Base-by-base conservation (phyloP, 2,797 vertebrate species). In the Bufotes viridis region DNA sequence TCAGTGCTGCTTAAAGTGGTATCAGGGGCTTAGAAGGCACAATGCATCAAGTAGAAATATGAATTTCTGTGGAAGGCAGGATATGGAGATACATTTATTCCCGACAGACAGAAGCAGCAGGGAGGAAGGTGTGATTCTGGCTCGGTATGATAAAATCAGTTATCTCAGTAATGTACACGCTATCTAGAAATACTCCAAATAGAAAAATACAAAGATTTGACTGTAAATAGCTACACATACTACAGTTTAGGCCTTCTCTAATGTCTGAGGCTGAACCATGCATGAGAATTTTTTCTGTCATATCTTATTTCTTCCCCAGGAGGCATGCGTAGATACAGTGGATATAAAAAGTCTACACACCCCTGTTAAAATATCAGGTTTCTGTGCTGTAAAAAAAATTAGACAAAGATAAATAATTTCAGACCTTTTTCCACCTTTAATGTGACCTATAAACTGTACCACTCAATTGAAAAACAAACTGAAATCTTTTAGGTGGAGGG, bases 1-100 rank as follows among this genome's bases (percentile, higher is more conserved):
- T 84, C 89, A 85, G 86, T 91, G 88, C 90, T 89, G 88, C n/a
- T 92, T 85, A 70, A 3, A 72, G 74, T 89, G 76, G 90, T 89
- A 61, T 24, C 83, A 61, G 26, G 58, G 72, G 72, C 70, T 76
- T 76, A 60, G 34, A 55, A 76, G 74, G 34, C 58, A 61, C 84
- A 7, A 15, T 29, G 34, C 26, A 84, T 61, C 18, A 70, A 60
- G 24, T 63, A 51, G 57, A 79, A 80, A 78, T 78, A 65, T 53
- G 74, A 78, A n/a, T 26, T 42, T 65, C 29, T 11, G 42, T 13
- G 57, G 70, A 74, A 74, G 69, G 72, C 20, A 75, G 60, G 34
- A 74, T 51, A 76, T 13, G 49, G 49, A 49, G 29, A n/a, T 65
- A 65, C 15, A 81, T n/a, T 13, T 34, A 63, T 63, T 34, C 78